phyloP scores from a whole-genome alignment of 2,797 vertebrate genomes.

The Anabas testudineus region DNA sequence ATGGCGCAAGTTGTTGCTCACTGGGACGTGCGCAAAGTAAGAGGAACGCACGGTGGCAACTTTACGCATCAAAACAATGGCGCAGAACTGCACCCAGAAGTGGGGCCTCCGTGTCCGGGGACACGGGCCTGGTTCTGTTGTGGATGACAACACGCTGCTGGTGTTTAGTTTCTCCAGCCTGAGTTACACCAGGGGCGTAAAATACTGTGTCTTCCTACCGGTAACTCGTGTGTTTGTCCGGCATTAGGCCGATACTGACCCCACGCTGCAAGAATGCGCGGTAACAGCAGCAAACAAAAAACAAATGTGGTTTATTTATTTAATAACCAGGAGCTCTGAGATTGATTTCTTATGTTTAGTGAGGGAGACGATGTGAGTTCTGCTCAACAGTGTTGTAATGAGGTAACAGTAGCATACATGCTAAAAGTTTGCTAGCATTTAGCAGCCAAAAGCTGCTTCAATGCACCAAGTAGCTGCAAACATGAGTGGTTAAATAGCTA shows the following conservation, averaged over 20 bases:
- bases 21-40: conserved; percentile 11
- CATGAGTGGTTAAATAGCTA: too few species aligned
- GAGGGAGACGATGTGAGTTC: too few species aligned
- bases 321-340: too few species aligned
- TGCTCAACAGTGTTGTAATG: too few species aligned
- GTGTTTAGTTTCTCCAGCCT: conserved; percentile 44
- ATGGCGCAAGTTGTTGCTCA: conserved; percentile 15
- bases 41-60: conserved; percentile 36
- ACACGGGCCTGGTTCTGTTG: conserved; percentile 57
- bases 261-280: conserved; percentile 16
- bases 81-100: conserved; percentile 31
- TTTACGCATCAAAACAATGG: conserved; percentile 64
- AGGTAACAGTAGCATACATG: neutral
- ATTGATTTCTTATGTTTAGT: too few species aligned
- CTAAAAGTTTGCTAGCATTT: neutral
- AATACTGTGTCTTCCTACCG: conserved; percentile 35
- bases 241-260: conserved; percentile 15
- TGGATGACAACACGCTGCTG: conserved; percentile 62
- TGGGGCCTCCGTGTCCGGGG: conserved; percentile 65
- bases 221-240: conserved; percentile 31
- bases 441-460: neutral
- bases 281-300: neutral
- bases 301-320: neutral
- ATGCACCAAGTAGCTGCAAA: neutral
- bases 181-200: conserved; percentile 1